Evolutionary conservation across 2,113 vertebrate species (phyloP).

Genomic region (Xerus inauris): DNA sequence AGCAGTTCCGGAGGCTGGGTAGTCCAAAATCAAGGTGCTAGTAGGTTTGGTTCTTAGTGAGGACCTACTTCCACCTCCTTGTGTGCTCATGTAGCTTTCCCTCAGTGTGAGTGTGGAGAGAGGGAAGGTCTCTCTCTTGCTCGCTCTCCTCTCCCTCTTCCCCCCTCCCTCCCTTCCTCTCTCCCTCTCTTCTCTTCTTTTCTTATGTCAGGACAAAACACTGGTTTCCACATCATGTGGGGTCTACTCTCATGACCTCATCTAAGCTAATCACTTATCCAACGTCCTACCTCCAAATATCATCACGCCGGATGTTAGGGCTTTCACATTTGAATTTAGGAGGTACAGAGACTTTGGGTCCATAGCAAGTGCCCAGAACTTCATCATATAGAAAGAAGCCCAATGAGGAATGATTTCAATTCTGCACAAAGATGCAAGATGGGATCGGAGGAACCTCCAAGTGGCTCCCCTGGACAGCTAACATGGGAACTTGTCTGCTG

Average conservation of each 20-base stretch:
- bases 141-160: too few species aligned
- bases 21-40: neutral
- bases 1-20: neutral
- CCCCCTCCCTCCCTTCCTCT: neutral
- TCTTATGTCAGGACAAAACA: neutral
- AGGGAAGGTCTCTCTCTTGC: neutral
- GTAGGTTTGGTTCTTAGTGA: neutral
- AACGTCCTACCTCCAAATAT: neutral
- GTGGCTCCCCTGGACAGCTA: neutral
- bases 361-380: neutral
- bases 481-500: fast-evolving
- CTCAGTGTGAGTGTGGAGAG: neutral
- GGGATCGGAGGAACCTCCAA: neutral
- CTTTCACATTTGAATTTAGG: neutral
- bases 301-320: neutral
- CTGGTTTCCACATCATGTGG: neutral
- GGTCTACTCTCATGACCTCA: neutral
- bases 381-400: neutral
- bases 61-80: too few species aligned
- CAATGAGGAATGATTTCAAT: neutral
- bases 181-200: neutral
- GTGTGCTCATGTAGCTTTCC: neutral
- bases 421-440: neutral
- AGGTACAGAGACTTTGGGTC: neutral
- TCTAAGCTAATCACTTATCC: neutral